Evolutionary conservation across 2,113 vertebrate species (phyloP).

Genomic region (Cervus canadensis): DNA sequence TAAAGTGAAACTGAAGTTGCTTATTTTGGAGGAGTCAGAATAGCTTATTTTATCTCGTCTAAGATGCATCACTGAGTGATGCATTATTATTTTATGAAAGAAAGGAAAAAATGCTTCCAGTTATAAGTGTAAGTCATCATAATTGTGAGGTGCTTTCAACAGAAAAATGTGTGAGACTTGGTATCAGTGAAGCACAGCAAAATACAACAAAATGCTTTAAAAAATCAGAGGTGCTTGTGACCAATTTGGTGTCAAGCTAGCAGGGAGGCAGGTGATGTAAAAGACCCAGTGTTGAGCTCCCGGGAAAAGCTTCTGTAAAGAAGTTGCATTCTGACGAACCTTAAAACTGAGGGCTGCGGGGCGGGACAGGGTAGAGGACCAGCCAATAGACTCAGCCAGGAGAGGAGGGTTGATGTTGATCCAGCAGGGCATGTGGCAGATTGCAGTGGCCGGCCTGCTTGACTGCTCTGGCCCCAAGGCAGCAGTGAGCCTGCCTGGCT

Average conservation of each 20-base stretch:
- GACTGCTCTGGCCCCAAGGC: not conserved
- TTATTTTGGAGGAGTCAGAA: not conserved
- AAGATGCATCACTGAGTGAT: not conserved
- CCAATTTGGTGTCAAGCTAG: not conserved
- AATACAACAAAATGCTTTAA: not conserved
- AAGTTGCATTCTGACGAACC: not conserved
- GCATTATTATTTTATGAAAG: not conserved
- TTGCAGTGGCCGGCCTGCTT: not conserved
- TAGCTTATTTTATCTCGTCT: not conserved
- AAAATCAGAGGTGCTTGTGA: not conserved
- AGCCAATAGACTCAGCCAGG: not conserved
- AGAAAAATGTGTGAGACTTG: not conserved
- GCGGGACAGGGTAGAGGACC: not conserved
- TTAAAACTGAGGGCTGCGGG: not conserved
- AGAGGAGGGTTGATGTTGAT: not conserved
- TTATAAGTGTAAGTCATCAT: not conserved
- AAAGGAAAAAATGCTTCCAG: not conserved
- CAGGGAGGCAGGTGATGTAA: not conserved
- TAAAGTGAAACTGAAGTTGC: not conserved
- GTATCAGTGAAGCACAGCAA: not conserved
- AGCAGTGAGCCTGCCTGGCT: not conserved
- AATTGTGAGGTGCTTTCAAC: not conserved
- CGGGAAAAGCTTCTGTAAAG: not conserved
- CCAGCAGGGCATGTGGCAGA: not conserved
- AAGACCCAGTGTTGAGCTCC: not conserved